Evolutionary conservation across 2,888 invertebrate species (phyloP).

Genomic region (Epiblema foenella): DNA sequence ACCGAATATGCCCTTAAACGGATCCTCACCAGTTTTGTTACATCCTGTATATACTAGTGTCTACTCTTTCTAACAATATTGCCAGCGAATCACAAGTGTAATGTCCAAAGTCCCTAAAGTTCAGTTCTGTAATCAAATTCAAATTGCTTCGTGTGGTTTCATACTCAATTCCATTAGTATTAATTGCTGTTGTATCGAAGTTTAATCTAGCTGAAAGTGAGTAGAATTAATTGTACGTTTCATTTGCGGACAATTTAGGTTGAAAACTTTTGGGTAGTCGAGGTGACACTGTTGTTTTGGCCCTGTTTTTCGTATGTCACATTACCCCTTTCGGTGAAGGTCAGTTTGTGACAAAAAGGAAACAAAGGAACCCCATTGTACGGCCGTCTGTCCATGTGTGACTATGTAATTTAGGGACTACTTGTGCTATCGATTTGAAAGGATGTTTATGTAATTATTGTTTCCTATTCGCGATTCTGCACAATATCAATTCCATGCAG

Average conservation of each 20-base stretch:
- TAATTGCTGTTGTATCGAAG: constrained; percentile 22
- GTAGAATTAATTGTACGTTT: background rate
- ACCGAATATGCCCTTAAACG: too few relatives aligned
- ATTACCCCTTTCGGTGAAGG: background rate
- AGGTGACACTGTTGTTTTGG: background rate
- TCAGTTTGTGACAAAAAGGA: too few relatives aligned
- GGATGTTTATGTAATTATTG: too few relatives aligned
- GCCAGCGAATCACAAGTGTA: background rate
- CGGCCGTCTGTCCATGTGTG: too few relatives aligned
- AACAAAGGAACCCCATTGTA: too few relatives aligned
- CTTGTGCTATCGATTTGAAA: too few relatives aligned
- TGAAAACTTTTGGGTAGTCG: constrained; percentile 1
- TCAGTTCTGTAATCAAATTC: constrained; percentile 27
- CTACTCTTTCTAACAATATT: background rate
- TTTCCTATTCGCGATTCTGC: too few relatives aligned
- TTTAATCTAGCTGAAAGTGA: constrained; percentile 5
- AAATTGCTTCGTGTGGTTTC: constrained; percentile 24
- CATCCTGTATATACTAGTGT: too few relatives aligned
- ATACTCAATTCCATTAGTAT: constrained; percentile 26
- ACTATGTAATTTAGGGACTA: too few relatives aligned
- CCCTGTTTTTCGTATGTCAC: background rate
- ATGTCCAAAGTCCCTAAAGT: constrained; percentile 2
- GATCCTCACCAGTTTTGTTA: too few relatives aligned
- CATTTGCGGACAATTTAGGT: background rate
- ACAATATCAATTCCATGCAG: too few relatives aligned